A percentile compares a stretch with the other conserved stretches of the same genome.
Evolutionary conservation across 2,113 vertebrate species (phyloP).

Genomic region (Origma solitaria): DNA sequence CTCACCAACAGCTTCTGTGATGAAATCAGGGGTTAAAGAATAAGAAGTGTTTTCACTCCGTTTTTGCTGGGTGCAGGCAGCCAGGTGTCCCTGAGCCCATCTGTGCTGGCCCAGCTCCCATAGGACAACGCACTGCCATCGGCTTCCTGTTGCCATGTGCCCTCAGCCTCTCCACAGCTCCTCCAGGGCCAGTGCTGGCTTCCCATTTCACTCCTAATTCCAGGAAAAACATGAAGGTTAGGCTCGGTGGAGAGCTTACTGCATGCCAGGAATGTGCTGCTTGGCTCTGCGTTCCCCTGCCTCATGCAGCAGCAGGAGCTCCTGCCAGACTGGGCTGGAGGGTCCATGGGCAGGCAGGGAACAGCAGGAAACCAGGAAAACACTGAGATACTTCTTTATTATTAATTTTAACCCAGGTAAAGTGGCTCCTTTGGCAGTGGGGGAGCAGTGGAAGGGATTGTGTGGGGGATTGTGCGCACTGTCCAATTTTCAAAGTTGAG

Average conservation of each 20-base stretch:
- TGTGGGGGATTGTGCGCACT: background rate
- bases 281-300: conserved; percentile 18
- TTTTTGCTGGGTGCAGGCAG: background rate
- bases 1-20: background rate
- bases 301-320: background rate
- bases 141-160: background rate
- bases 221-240: conserved; percentile 50
- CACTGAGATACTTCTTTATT: background rate
- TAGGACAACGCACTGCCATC: background rate
- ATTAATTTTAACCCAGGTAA: background rate
- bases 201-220: conserved; percentile 16
- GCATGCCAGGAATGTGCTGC: conserved; percentile 54
- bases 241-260: background rate
- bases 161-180: background rate
- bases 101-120: background rate
- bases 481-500: background rate
- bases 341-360: background rate
- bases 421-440: background rate
- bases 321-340: background rate
- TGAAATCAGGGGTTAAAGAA: background rate
- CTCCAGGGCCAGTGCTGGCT: conserved; percentile 23
- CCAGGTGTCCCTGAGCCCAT: background rate
- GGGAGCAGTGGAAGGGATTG: background rate
- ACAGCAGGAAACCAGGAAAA: background rate
- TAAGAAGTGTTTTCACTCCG: background rate